Evolutionary conservation across 2,113 vertebrate species (phyloP).

Genomic region (Phrynocephalus versicolor): DNA sequence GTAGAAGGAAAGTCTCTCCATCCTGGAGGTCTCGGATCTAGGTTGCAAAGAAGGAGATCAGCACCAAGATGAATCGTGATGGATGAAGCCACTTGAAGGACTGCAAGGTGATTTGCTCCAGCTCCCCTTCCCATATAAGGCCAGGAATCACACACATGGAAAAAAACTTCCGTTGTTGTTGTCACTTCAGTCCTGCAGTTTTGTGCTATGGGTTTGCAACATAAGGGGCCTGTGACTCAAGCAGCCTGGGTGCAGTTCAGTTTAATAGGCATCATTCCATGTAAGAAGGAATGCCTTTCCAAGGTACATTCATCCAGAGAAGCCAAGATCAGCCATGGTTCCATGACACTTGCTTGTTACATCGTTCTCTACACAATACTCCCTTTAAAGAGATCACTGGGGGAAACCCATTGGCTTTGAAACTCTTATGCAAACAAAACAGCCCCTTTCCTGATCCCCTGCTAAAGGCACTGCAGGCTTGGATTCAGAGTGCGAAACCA

Average conservation of each 20-base stretch:
- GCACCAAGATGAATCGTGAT: not conserved
- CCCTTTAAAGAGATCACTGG: not conserved
- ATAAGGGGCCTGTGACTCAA: not conserved
- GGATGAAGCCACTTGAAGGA: too few relatives aligned
- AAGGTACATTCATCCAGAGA: too few relatives aligned
- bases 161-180: not conserved
- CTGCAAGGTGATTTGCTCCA: not conserved
- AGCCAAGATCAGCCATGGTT: not conserved
- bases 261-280: not conserved
- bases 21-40: conserved; percentile 81
- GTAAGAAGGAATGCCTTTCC: not conserved
- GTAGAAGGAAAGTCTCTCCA: conserved; percentile 86
- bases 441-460: not conserved
- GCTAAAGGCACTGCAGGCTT: too few relatives aligned
- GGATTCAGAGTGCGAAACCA: not conserved
- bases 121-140: not conserved
- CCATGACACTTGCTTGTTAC: not conserved
- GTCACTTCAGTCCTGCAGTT: not conserved
- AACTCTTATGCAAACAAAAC: not conserved
- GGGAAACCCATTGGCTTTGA: not conserved
- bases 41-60: not conserved
- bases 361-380: too few relatives aligned
- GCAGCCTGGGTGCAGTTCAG: not conserved
- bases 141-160: not conserved
- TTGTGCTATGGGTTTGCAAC: not conserved